Evolutionary conservation across 2,888 invertebrate species (phyloP), one percentile per base, ranked within the genome.

Genomic region (Gymnosoma rotundatum): DNA sequence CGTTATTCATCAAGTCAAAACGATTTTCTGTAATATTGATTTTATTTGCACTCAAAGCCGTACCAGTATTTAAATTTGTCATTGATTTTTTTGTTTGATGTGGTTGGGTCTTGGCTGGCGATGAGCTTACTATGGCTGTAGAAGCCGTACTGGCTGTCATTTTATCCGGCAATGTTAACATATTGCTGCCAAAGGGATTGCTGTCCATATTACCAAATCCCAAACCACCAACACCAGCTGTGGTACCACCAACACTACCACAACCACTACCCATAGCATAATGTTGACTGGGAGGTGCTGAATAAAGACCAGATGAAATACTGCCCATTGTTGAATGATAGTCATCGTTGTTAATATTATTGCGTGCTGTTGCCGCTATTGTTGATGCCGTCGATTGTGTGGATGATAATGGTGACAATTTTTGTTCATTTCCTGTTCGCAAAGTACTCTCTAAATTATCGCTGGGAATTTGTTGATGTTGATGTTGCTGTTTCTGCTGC

Each of bases 1-100:
- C 87, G 87, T 90, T 90, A 88, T 89, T 90, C 88, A 90, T 89
- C 86, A 89, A 88, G 87, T 90, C 90, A 88, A 91, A 90, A 89
- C 90, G 90, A 87, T 92, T 92, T 87, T 92, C 92, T 70, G 91
- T 92, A 63, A 92, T 92, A 86, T 92, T 92, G 86, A 92, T 92
- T 91, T 91, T 90, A 83, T 83, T 85, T 66, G 73, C 78, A 72
- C 78, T 78, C 20, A 72, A 54, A 50, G 45, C 48, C 10, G 38
- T 67, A 3, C 38, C 66, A 52, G 78, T 61, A 61, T 66, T 75
- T 70, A 70, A 74, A 81, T 86, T 83, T 82, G 81, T 74, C 58
- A 66, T 56, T 60, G 81, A 82, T 69, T 81, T 81, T 69, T 81
- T 81, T 72, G 69, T 61, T 73, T 86, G 70, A 52, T 78, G 58